phyloP scores from a whole-genome alignment of 2,113 vertebrate genomes.

The Varanus salvator region DNA sequence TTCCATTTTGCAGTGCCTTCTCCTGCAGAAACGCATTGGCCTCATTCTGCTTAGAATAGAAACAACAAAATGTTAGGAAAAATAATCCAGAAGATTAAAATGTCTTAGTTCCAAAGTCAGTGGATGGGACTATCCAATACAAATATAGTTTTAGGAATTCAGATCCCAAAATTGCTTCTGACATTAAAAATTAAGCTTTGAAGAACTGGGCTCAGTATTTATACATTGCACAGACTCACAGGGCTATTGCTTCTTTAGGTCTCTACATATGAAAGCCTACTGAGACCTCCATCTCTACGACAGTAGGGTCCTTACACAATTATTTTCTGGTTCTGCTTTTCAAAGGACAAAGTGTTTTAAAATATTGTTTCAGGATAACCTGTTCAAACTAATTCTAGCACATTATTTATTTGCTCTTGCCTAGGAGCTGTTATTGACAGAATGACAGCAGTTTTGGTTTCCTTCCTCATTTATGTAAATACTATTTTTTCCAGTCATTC shows the following conservation, averaged over 20 bases:
- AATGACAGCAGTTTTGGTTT: rapidly evolving
- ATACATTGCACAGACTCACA: not conserved
- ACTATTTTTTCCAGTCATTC: not conserved
- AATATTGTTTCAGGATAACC: not conserved
- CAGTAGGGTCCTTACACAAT: not conserved
- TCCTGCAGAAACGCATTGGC: constrained; percentile 80
- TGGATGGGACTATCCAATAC: not conserved
- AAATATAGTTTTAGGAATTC: not conserved
- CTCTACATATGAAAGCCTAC: not conserved
- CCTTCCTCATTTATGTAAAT: not conserved
- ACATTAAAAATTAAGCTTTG: not conserved
- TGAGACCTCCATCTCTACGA: not conserved
- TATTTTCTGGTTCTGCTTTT: not conserved
- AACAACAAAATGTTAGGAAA: constrained; percentile 24
- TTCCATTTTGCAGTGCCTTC: constrained; percentile 73
- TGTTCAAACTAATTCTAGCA: not conserved
- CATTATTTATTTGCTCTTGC: constrained; percentile 2
- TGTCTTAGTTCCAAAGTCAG: not conserved
- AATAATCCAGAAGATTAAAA: not conserved
- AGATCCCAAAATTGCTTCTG: not conserved
- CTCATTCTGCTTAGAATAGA: constrained; percentile 74
- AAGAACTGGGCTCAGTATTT: not conserved
- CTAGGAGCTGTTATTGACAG: rapidly evolving
- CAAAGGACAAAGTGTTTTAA: not conserved
- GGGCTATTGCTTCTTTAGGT: not conserved